Evolutionary conservation across 1,140 invertebrate genomes (phyloP).

Genomic region (Lasioglossum albipes): DNA sequence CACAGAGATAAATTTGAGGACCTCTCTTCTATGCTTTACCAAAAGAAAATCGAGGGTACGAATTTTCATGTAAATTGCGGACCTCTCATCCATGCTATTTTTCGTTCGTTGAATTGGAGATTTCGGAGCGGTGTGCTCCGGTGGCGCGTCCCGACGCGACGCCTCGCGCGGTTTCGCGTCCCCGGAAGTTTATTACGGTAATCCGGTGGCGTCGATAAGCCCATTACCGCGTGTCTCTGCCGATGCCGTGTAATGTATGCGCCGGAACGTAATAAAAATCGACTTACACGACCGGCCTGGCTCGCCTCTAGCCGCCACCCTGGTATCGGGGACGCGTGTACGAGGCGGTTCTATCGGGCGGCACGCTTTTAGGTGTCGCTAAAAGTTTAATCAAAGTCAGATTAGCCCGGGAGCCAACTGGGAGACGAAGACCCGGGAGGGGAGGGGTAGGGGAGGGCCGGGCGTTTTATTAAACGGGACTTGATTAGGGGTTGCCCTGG

Average conservation of each 20-base stretch:
- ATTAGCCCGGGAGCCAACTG: constrained; percentile 71
- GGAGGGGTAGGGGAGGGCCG: constrained; percentile 51
- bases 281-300: constrained; percentile 71
- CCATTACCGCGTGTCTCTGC: constrained; percentile 54
- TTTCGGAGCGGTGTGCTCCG: too few species aligned
- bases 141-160: neutral
- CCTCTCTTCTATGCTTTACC: too few species aligned
- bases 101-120: too few species aligned
- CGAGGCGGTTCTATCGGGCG: constrained; percentile 52
- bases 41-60: too few species aligned
- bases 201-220: constrained; percentile 63
- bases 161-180: constrained; percentile 16
- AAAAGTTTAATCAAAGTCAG: constrained; percentile 81
- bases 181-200: constrained; percentile 56
- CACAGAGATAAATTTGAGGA: too few species aligned
- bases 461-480: constrained; percentile 74
- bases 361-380: constrained; percentile 77
- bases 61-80: too few species aligned
- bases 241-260: constrained; percentile 67
- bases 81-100: too few species aligned
- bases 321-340: constrained; percentile 16
- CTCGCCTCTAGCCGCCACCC: constrained; percentile 42
- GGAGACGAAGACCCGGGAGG: constrained; percentile 50
- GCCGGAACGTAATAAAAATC: constrained; percentile 78
- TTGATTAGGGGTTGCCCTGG: constrained; percentile 71